Evolutionary conservation across 2,888 invertebrate genomes (phyloP).

Genomic region (Thymelicus sylvestris): DNA sequence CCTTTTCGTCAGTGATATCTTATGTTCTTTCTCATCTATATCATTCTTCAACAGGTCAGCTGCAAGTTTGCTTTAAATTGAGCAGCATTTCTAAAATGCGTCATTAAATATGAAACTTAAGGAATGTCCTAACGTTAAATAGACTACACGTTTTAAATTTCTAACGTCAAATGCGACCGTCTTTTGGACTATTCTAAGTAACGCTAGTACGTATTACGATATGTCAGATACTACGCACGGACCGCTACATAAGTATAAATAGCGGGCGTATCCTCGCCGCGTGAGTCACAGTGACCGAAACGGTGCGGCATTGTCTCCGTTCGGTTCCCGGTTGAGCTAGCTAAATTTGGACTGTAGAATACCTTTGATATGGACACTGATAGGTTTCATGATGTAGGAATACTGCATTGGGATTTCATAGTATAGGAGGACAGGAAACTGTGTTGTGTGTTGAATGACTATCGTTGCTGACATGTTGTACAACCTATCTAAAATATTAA

Average conservation of each 20-base stretch:
- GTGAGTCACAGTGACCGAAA: conserved; percentile 52
- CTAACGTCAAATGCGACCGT: not conserved
- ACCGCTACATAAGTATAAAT: conserved; percentile 49
- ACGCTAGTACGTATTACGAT: not conserved
- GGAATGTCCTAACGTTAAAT: not conserved
- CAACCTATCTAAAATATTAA: too few relatives aligned
- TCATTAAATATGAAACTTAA: too few relatives aligned
- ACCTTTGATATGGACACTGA: conserved; percentile 19
- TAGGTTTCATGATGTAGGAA: not conserved
- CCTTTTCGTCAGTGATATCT: too few relatives aligned
- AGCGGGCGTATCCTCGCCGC: conserved; percentile 43
- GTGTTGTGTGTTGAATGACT: too few relatives aligned
- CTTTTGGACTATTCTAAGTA: not conserved
- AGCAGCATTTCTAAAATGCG: too few relatives aligned
- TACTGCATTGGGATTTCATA: not conserved
- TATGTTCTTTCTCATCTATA: too few relatives aligned
- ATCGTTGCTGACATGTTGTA: too few relatives aligned
- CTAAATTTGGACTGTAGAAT: conserved; percentile 49
- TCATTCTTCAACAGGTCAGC: too few relatives aligned
- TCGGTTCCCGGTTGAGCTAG: conserved; percentile 44
- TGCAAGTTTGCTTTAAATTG: too few relatives aligned
- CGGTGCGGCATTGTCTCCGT: conserved; percentile 49
- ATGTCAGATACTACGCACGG: conserved; percentile 44
- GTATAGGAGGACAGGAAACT: not conserved
- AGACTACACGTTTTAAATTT: not conserved